Conservation (phyloP, 2,888 invertebrate genomes). For the Amaurobius ferox region DNA sequence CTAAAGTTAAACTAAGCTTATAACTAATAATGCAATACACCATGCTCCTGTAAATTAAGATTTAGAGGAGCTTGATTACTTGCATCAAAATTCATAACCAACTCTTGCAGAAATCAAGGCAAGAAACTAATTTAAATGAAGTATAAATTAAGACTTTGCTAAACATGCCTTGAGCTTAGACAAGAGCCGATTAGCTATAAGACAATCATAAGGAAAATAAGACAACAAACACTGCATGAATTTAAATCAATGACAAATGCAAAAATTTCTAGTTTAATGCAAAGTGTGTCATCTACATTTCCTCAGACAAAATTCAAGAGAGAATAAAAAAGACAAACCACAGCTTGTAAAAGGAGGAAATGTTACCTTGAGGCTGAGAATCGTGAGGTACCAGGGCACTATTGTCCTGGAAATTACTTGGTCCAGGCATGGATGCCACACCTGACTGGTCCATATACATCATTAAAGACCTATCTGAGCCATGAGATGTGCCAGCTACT, state of each 20-base stretch:
- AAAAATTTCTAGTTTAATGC: not conserved
- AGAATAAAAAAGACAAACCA: not conserved
- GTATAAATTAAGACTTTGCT: not conserved
- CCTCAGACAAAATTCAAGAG: not conserved
- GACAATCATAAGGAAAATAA: not conserved
- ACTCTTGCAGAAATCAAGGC: not conserved
- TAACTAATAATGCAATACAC: not conserved
- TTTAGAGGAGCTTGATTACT: not conserved
- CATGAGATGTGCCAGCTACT: conserved; percentile 72
- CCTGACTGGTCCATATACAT: conserved; percentile 73
- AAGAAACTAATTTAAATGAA: not conserved
- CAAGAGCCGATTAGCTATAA: not conserved
- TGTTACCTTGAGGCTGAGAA: conserved; percentile 72
- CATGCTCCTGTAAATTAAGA: conserved; percentile 11
- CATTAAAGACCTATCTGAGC: conserved; percentile 69
- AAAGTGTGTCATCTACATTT: not conserved
- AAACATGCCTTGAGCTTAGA: not conserved
- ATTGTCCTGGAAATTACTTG: conserved; percentile 73
- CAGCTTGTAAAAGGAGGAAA: conserved; percentile 11
- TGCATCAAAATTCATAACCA: not conserved
- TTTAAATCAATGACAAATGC: not conserved
- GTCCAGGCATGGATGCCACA: conserved; percentile 71
- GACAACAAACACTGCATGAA: not conserved
- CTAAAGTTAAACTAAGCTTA: conserved; percentile 23
- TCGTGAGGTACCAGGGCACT: conserved; percentile 68